These are phyloP conservation scores for Neodontobutis hainanensis DNA, from an alignment of 2,113 vertebrate species.

Conservation along the genomic window DNA sequence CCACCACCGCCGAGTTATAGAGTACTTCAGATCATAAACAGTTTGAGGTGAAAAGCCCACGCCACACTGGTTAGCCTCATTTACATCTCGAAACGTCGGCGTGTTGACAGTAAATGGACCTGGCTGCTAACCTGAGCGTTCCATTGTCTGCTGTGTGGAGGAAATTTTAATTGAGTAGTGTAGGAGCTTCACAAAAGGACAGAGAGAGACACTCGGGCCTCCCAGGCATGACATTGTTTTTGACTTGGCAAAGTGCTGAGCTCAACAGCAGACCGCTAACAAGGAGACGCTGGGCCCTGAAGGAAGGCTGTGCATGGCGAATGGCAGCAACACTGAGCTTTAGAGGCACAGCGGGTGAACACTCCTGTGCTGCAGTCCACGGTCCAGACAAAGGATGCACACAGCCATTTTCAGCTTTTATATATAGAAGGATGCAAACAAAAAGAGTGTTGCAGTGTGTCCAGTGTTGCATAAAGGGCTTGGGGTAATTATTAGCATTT, in stretches of 20 bases:
- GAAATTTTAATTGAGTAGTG: conserved; percentile 65
- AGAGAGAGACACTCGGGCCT: conserved; percentile 64
- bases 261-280: conserved; percentile 74
- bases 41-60: neutral
- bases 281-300: conserved; percentile 68
- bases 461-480: too few species aligned
- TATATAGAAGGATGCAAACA: neutral
- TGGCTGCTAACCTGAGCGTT: conserved; percentile 31
- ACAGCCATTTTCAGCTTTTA: neutral
- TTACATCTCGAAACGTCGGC: neutral
- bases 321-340: conserved; percentile 56
- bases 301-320: conserved; percentile 60
- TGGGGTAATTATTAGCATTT: too few species aligned
- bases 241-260: conserved; percentile 80
- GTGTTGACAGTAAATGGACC: neutral
- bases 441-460: too few species aligned
- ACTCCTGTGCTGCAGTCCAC: neutral
- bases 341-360: conserved; percentile 47
- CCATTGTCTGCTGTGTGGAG: conserved; percentile 44
- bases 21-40: neutral
- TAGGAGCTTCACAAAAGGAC: conserved; percentile 58
- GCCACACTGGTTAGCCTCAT: conserved; percentile 2
- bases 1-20: too few species aligned
- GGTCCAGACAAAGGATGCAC: conserved; percentile 1
- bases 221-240: conserved; percentile 77